Evolutionary conservation across 2,888 invertebrate species (phyloP).

Genomic region (Polylopha cassiicola): DNA sequence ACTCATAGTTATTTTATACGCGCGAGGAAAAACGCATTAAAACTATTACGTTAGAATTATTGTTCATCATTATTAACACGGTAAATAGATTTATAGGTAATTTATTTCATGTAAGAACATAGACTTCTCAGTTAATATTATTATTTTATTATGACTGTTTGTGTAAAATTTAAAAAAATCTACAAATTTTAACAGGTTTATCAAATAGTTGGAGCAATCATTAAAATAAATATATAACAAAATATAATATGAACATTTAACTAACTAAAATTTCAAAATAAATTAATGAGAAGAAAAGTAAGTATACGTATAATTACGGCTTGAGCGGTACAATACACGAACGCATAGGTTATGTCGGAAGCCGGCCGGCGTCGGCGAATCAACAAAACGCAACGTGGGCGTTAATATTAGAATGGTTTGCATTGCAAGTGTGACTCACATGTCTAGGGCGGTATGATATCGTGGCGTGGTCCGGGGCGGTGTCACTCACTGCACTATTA

Average conservation of each 20-base stretch:
- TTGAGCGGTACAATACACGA: slow-evolving; percentile 28
- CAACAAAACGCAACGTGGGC: slow-evolving; percentile 17
- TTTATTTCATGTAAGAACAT: no score
- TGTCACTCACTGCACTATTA: slow-evolving; percentile 46
- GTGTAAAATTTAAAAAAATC: no score
- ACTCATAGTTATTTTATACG: slow-evolving; percentile 6
- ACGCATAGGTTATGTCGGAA: slow-evolving; percentile 48
- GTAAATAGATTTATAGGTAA: not conserved
- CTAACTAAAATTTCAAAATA: not conserved
- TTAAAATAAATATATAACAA: no score
- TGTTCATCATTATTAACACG: not conserved
- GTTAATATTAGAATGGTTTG: no score
- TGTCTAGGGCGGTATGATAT: slow-evolving; percentile 52
- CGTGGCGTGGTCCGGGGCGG: slow-evolving; percentile 53
- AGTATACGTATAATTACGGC: slow-evolving; percentile 47
- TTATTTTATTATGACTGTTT: no score
- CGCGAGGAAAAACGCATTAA: slow-evolving; percentile 5
- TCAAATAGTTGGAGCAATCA: no score
- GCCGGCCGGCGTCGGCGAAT: slow-evolving; percentile 55
- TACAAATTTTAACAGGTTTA: no score
- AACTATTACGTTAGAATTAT: not conserved
- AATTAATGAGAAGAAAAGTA: no score
- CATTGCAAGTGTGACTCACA: slow-evolving; percentile 60
- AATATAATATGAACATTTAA: not conserved
- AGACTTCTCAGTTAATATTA: no score